Base-by-base conservation (phyloP, 2,797 vertebrate species). In the Salarias fasciatus region DNA sequence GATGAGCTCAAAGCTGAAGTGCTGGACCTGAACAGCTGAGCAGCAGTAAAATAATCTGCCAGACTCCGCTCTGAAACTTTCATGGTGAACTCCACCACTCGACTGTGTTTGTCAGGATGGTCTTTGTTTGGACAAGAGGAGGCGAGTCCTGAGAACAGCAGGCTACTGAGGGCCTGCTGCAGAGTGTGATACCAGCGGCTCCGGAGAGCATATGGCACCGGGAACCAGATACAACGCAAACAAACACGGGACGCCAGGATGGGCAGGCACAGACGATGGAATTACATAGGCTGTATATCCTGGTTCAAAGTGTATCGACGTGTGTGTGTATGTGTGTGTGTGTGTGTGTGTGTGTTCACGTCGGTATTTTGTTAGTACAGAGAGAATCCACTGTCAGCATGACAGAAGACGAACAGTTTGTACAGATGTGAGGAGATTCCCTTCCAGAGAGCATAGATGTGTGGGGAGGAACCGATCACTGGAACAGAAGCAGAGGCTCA, bases 71-170 rank as follows among this genome's bases (percentile, higher is more conserved):
- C 47, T 59, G 44, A 71, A 79, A 85, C 78, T 62, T 81, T 78
- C 68, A 69, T 62, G 45, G 24, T 69, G 73, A 74, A 74, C 79
- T 76, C 41, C 51, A 58, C 44, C 47, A 40, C 62, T 53, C 59
- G 6, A 31, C 51, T 30, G 65, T 74, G 77, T 79, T 86, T 87
- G 79, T 88, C 84, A 77, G 74, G 57, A 68, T 48, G 13, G 58
- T 51, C 86, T 86, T 90, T 91, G 87, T 92, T 89, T 88, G 56
- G 82, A 79, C 61, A 77, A 80, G 79, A 78, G 51, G 78, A 80
- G 83, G 67, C 36, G 54, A 86, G 80, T 63, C 79, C 82, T 70
- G 76, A 77, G 83, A 92, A 88, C 90, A 92, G 91, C 85, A 89
- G 90, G 90, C 79, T 77, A 65, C 80, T 81, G 73, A 79, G 75